These are phyloP conservation scores for Sciurus niger DNA, from an alignment of 2,113 vertebrate species.

Conservation along the genomic window DNA sequence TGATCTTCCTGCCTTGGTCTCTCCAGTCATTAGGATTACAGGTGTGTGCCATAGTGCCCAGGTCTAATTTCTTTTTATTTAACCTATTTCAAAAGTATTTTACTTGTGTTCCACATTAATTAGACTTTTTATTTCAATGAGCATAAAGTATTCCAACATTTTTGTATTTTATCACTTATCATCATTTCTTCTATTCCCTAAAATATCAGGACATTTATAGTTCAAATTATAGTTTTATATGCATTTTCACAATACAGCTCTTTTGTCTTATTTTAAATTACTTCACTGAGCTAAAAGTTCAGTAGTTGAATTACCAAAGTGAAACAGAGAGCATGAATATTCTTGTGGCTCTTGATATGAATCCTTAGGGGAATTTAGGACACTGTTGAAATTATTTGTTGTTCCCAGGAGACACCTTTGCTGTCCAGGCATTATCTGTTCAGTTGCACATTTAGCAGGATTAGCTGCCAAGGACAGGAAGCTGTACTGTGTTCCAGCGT, in stretches of 20 bases:
- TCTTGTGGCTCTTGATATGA: constrained; percentile 1
- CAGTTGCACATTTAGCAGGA: background rate
- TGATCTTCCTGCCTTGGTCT: no score
- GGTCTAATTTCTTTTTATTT: constrained; percentile 16
- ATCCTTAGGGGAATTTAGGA: background rate
- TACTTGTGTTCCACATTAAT: background rate
- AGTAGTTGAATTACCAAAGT: constrained; percentile 17
- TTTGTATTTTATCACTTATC: constrained; percentile 36
- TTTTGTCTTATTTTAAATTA: constrained; percentile 41
- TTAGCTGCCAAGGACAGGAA: constrained; percentile 53
- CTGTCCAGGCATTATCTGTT: background rate
- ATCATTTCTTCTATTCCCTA: constrained; percentile 3
- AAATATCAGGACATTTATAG: constrained; percentile 19
- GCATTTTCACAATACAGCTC: background rate
- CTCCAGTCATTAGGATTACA: no score
- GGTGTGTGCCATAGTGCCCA: no score
- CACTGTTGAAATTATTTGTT: constrained; percentile 52
- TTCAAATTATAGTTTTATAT: background rate
- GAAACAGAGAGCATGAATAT: constrained; percentile 26
- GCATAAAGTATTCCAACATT: background rate
- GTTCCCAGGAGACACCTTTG: background rate
- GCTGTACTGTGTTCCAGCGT: background rate
- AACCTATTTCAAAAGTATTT: constrained; percentile 43
- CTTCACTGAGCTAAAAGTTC: constrained; percentile 6
- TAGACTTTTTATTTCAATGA: constrained; percentile 53